Evolutionary conservation across 2,888 invertebrate species (phyloP).

Genomic region (Diaphora mendica): DNA sequence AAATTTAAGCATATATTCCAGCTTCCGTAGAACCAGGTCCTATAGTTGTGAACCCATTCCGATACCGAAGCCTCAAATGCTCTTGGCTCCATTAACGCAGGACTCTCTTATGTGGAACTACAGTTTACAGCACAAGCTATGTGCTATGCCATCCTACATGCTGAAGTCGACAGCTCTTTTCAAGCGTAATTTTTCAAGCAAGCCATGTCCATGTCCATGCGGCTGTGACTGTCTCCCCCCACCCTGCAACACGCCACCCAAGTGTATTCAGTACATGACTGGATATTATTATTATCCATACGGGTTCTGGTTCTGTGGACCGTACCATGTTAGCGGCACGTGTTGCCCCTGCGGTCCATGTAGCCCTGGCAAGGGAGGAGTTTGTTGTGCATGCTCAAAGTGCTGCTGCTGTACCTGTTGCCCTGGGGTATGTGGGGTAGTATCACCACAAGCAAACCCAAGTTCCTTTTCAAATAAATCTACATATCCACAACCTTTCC

Average conservation of each 20-base stretch:
- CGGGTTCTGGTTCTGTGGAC: conserved; percentile 78
- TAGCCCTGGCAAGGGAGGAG: conserved; percentile 13
- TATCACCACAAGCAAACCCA: neutral
- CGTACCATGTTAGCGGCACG: conserved; percentile 70
- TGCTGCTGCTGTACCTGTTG: conserved; percentile 11
- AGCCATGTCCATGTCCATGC: conserved; percentile 52
- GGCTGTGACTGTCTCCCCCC: conserved; percentile 68
- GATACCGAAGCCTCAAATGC: neutral
- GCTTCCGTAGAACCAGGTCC: conserved; percentile 49
- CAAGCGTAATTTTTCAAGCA: conserved; percentile 1
- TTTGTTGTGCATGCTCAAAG: conserved; percentile 12
- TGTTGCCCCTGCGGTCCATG: conserved; percentile 16
- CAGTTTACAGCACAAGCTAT: neutral
- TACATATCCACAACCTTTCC: conserved; percentile 5
- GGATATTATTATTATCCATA: conserved; percentile 80
- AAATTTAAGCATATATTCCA: conserved; percentile 43
- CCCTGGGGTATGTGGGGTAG: conserved; percentile 1
- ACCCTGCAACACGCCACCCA: conserved; percentile 69
- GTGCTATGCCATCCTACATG: neutral
- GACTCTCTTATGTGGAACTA: neutral
- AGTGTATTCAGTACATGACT: conserved; percentile 74
- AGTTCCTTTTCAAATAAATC: neutral
- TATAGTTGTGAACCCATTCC: conserved; percentile 23
- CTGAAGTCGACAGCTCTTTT: neutral
- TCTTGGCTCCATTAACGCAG: neutral